A percentile compares a stretch with the other conserved stretches of the same genome.
These are phyloP conservation scores for Popillia japonica DNA, from an alignment of 1,140 invertebrate species.

Conservation along the genomic window DNA sequence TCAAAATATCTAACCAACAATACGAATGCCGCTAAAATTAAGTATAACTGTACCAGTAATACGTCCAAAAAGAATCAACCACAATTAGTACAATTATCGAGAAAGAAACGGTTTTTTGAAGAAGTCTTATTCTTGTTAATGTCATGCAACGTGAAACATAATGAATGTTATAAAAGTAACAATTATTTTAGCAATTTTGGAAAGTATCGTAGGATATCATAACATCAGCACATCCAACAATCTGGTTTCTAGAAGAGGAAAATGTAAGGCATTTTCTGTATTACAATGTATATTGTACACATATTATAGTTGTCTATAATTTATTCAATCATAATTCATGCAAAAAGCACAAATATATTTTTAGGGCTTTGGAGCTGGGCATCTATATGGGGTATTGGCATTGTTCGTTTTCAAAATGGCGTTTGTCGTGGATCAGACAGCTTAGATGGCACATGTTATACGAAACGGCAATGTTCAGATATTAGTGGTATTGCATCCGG, in stretches of 20 bases:
- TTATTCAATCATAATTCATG: neutral
- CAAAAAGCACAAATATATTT: neutral
- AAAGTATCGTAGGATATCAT: conserved; percentile 12
- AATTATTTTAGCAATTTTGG: neutral
- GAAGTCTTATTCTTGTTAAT: neutral
- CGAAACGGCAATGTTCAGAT: conserved; percentile 22
- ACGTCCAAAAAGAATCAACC: neutral
- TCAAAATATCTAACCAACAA: neutral
- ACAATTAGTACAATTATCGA: conserved; percentile 17
- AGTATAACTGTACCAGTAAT: neutral
- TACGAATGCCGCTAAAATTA: conserved; percentile 4
- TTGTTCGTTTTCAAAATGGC: conserved; percentile 36
- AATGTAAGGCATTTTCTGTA: conserved; percentile 13
- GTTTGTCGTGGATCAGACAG: conserved; percentile 11
- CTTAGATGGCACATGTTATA: conserved; percentile 27
- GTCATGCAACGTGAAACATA: neutral
- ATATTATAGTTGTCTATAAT: too few relatives aligned
- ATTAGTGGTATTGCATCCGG: conserved; percentile 34
- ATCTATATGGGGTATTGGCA: conserved; percentile 21
- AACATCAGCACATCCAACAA: neutral
- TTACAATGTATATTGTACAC: too few relatives aligned
- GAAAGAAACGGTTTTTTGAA: neutral
- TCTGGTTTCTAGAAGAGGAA: neutral
- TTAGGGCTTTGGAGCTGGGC: conserved; percentile 26
- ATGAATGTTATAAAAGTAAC: neutral